Evolutionary conservation across 2,888 invertebrate species (phyloP).

Genomic region (Napeogenes inachia): DNA sequence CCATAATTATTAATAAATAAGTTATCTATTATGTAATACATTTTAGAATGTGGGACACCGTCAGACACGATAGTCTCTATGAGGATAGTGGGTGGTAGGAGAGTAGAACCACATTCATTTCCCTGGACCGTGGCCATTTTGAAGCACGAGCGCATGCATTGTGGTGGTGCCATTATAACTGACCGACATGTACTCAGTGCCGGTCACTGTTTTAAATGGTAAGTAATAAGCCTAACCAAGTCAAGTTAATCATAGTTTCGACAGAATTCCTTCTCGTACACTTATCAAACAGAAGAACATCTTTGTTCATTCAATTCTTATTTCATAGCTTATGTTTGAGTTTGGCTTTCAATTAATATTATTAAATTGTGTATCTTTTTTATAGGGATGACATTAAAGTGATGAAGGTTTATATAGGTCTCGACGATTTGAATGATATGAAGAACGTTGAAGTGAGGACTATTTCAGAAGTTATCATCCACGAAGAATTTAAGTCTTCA

Average conservation of each 20-base stretch:
- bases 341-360: not conserved
- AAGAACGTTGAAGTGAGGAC: constrained; percentile 53
- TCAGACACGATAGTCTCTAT: constrained; percentile 80
- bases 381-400: constrained; percentile 57
- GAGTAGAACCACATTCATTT: constrained; percentile 67
- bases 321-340: not conserved
- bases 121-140: constrained; percentile 78
- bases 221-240: constrained; percentile 14
- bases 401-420: constrained; percentile 64
- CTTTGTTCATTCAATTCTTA: not conserved
- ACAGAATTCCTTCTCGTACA: too few species aligned
- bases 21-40: constrained; percentile 18
- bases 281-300: not conserved
- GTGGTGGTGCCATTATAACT: constrained; percentile 77
- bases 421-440: constrained; percentile 61
- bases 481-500: constrained; percentile 70
- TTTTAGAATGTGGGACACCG: constrained; percentile 75
- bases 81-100: constrained; percentile 76
- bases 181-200: constrained; percentile 75
- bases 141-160: constrained; percentile 63
- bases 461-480: constrained; percentile 59
- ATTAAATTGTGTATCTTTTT: not conserved
- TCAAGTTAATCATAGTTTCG: too few species aligned
- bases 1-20: not conserved
- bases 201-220: constrained; percentile 79